A percentile compares a stretch with the other conserved stretches of the same genome.
Evolutionary conservation across 1,140 invertebrate genomes (phyloP).

Genomic region (Steinernema feltiae): DNA sequence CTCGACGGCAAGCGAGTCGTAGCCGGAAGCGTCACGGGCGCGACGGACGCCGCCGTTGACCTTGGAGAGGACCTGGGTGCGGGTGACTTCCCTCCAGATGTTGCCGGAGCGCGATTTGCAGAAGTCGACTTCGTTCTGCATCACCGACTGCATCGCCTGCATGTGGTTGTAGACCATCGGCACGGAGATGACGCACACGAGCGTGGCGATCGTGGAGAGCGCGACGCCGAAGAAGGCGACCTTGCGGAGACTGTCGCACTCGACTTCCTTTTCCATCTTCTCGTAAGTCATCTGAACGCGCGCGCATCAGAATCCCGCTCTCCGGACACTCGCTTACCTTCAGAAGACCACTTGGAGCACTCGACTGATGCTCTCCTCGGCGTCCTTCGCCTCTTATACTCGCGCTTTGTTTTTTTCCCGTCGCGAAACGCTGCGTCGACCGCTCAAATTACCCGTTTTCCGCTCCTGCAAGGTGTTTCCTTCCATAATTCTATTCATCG

Average conservation of each 20-base stretch:
- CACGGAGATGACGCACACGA: slow-evolving; percentile 56
- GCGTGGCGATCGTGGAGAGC: slow-evolving; percentile 41
- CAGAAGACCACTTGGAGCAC: not conserved
- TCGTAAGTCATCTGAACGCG: not conserved
- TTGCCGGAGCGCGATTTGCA: slow-evolving; percentile 47
- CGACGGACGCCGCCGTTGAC: slow-evolving; percentile 19
- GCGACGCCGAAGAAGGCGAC: slow-evolving; percentile 11
- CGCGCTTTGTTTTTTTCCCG: not conserved
- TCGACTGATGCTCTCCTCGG: not conserved
- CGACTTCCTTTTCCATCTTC: not conserved
- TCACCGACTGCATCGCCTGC: slow-evolving; percentile 50
- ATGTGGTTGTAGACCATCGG: slow-evolving; percentile 58
- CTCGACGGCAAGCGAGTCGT: slow-evolving; percentile 27
- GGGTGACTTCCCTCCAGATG: slow-evolving; percentile 52
- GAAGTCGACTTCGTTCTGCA: slow-evolving; percentile 54
- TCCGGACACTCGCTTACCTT: not conserved
- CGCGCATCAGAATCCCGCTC: not conserved
- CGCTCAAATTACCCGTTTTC: slow-evolving; percentile 10
- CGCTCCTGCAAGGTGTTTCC: not conserved
- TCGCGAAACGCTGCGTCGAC: not conserved
- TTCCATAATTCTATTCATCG: slow-evolving; percentile 8
- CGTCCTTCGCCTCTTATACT: not conserved
- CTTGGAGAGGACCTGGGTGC: slow-evolving; percentile 38
- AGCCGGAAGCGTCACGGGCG: slow-evolving; percentile 43
- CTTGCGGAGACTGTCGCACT: slow-evolving; percentile 13